These are phyloP conservation scores for Dolichallabes microphthalmus DNA, from an alignment of 2,113 vertebrate species.

Conservation along the genomic window DNA sequence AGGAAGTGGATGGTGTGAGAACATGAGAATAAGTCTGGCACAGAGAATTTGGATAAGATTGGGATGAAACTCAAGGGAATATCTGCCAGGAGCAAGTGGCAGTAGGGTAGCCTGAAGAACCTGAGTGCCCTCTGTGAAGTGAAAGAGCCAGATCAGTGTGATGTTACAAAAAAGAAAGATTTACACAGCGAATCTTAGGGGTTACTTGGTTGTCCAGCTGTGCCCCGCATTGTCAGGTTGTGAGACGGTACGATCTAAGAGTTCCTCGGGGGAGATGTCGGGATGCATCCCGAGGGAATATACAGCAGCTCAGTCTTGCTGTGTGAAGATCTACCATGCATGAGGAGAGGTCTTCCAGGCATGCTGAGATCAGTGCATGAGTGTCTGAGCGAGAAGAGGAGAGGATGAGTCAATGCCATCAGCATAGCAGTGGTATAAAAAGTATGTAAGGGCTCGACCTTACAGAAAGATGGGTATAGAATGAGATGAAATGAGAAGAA, in stretches of 20 bases:
- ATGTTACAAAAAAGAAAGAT: background rate
- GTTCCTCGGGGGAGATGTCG: background rate
- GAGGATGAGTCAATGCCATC: background rate
- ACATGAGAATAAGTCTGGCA: background rate
- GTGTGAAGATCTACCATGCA: background rate
- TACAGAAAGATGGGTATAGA: background rate
- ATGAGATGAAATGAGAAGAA: background rate
- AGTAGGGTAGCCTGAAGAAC: background rate
- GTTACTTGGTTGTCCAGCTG: too few relatives aligned
- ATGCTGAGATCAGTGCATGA: background rate
- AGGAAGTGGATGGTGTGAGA: background rate
- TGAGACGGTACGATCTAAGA: background rate
- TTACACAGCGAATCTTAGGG: background rate
- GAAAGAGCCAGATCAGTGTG: background rate
- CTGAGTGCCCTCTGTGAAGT: background rate
- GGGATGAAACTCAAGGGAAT: background rate
- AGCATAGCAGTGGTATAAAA: background rate
- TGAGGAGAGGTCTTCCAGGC: constrained; percentile 2
- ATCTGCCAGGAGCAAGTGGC: background rate
- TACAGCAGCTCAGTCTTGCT: background rate
- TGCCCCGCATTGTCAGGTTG: background rate
- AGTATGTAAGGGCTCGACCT: background rate
- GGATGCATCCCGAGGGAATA: background rate
- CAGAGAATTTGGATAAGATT: background rate
- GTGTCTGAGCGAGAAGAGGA: background rate